Evolutionary conservation across 92 coral and sea anemone species (phyloP).

Genomic region (Zoanthus sansibaricus): DNA sequence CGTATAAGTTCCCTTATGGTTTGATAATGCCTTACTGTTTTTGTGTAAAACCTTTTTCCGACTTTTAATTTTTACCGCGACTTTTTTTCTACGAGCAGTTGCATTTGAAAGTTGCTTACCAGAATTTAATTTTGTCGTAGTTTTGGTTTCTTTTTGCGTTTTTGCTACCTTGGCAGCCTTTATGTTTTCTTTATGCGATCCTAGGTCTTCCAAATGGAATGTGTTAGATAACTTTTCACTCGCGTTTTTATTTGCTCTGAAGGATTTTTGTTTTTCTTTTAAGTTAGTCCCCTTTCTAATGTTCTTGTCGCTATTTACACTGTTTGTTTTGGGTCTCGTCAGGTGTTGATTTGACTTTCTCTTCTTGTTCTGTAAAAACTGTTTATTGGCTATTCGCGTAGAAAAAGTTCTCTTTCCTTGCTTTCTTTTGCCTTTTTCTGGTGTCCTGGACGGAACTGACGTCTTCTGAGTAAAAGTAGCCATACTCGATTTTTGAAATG

Average conservation of each 20-base stretch:
- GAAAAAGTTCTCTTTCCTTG: not conserved
- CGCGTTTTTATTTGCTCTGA: not conserved
- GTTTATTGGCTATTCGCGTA: not conserved
- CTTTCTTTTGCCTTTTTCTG: not conserved
- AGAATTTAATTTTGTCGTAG: not conserved
- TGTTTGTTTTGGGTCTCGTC: not conserved
- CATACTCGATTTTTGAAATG: not conserved
- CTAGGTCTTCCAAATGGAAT: slow-evolving; percentile 16
- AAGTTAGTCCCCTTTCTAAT: not conserved
- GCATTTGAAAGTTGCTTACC: not conserved
- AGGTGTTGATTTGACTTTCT: not conserved
- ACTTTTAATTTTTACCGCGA: not conserved
- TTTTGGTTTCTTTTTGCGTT: not conserved
- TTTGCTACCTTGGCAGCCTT: not conserved
- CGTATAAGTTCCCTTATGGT: not conserved
- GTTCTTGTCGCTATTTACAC: not conserved
- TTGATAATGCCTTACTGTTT: not conserved
- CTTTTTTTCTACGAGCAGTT: not conserved
- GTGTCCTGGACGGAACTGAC: not conserved
- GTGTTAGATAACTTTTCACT: not conserved
- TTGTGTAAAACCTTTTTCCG: not conserved
- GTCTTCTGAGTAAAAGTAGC: not conserved
- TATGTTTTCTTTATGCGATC: slow-evolving; percentile 16
- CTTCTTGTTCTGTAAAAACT: not conserved
- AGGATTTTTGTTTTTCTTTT: not conserved